These are phyloP conservation scores for Egretta garzetta DNA, from an alignment of 2,113 vertebrate genomes.

Conservation along the genomic window DNA sequence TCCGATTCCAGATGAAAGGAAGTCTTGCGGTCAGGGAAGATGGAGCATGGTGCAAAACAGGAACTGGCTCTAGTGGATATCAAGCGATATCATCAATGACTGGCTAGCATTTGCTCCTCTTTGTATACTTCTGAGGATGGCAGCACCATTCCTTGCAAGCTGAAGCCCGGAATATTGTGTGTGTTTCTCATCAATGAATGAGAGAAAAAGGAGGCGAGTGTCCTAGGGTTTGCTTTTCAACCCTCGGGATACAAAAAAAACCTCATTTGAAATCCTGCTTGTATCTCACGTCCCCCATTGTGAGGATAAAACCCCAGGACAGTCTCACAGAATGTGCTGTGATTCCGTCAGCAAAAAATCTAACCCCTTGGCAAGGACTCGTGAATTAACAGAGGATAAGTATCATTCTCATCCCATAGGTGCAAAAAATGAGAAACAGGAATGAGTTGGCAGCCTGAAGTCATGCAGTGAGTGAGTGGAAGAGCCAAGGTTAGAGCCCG, in stretches of 20 bases:
- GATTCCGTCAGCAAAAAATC: slow-evolving; percentile 36
- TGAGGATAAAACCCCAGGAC: slow-evolving; percentile 9
- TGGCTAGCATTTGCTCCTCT: not conserved
- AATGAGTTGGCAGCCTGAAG: not conserved
- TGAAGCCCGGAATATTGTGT: not conserved
- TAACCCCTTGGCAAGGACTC: not conserved
- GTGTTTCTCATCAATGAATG: not conserved
- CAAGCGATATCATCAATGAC: not conserved
- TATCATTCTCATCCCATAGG: not conserved
- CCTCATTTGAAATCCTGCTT: slow-evolving; percentile 1
- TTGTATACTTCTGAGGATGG: not conserved
- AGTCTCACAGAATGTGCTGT: not conserved
- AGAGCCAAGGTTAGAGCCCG: not conserved
- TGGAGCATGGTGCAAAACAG: not conserved
- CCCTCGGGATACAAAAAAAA: not conserved
- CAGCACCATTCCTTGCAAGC: not conserved
- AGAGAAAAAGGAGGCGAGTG: not conserved
- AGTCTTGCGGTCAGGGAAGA: not conserved
- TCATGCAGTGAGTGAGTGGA: not conserved
- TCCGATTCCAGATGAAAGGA: not conserved
- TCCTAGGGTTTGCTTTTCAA: slow-evolving; percentile 17
- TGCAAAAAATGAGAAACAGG: slow-evolving; percentile 32
- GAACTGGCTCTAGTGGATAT: not conserved
- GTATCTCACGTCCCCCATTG: not conserved
- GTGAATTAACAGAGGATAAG: slow-evolving; percentile 3